A percentile compares a stretch with the other conserved stretches of the same genome.
Conservation (phyloP, 23 tunicate genomes). For the Oikopleura dioica region DNA sequence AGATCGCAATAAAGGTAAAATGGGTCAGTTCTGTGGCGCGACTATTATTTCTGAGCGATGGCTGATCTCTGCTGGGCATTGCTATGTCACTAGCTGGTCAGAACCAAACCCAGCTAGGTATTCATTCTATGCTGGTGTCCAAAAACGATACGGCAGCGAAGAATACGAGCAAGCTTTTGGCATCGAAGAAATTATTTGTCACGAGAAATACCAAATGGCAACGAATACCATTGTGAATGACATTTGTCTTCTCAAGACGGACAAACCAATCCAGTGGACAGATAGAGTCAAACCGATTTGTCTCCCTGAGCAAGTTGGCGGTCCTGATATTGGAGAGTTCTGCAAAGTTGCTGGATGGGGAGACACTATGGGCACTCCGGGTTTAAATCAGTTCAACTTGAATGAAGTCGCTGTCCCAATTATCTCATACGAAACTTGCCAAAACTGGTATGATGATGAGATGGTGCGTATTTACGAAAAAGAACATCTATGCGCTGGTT, state of each 20-base stretch:
- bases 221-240: background rate
- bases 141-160: background rate
- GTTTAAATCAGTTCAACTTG: background rate
- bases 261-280: background rate
- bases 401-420: background rate
- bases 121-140: background rate
- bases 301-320: background rate
- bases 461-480: background rate
- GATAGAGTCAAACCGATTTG: background rate
- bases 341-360: background rate
- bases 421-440: background rate
- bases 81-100: background rate
- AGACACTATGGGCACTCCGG: background rate
- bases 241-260: background rate
- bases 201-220: background rate
- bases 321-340: background rate
- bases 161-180: background rate
- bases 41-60: background rate
- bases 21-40: background rate
- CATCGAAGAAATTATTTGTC: background rate
- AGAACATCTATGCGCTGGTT: background rate
- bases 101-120: background rate
- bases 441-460: background rate
- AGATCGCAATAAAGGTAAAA: background rate
- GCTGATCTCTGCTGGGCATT: background rate